phyloP scores from a whole-genome alignment of 2,888 invertebrate genomes.

The Crioceris asparagi region DNA sequence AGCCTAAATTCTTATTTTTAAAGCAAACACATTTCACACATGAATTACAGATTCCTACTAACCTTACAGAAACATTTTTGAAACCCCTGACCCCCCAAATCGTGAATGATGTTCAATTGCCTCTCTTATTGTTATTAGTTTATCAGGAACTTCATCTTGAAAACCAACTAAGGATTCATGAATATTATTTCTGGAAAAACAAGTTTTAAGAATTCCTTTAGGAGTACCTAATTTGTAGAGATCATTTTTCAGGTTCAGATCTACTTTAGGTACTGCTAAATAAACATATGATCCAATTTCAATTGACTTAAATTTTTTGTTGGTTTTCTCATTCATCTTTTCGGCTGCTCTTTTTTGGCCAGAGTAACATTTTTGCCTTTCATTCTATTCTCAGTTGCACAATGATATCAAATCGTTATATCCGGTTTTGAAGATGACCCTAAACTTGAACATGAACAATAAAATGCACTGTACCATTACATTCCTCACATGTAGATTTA shows the following conservation, averaged over 20 bases:
- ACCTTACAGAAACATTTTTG: constrained; percentile 16
- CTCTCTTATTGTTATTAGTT: constrained; percentile 3
- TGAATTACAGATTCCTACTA: constrained; percentile 6
- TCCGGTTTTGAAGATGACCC: too few relatives aligned
- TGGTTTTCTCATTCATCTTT: constrained; percentile 1
- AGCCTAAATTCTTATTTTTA: too few relatives aligned
- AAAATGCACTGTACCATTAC: constrained; percentile 4
- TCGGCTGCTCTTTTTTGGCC: constrained; percentile 6
- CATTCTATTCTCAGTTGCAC: too few relatives aligned
- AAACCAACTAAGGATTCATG: constrained; percentile 3
- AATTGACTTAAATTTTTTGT: not conserved
- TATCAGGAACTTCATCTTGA: constrained; percentile 2
- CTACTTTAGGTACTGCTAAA: constrained; percentile 2
- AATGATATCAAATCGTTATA: too few relatives aligned
- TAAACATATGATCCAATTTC: constrained; percentile 2
- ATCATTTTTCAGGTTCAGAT: too few relatives aligned
- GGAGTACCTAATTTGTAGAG: too few relatives aligned
- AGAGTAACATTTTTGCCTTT: constrained; percentile 2
- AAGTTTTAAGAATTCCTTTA: constrained; percentile 1
- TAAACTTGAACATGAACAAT: too few relatives aligned
- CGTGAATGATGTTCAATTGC: too few relatives aligned
- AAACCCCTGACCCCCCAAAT: constrained; percentile 15
- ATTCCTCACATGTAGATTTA: constrained; percentile 2
- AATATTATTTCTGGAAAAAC: constrained; percentile 3
- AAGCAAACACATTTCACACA: constrained; percentile 3